phyloP scores from a whole-genome alignment of 2,888 invertebrate species.

The Chaitophorus viminalis region DNA sequence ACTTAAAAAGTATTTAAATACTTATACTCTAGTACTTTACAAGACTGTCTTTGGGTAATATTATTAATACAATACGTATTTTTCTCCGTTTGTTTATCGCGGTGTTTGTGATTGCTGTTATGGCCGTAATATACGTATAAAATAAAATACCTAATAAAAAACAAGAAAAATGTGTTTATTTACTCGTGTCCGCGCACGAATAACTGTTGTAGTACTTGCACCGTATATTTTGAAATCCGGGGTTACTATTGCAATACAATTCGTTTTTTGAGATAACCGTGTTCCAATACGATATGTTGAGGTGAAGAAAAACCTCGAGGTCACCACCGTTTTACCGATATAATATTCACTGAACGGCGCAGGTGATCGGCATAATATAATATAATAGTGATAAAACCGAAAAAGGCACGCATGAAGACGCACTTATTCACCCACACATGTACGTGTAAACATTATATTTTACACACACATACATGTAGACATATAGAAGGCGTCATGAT shows the following conservation, averaged over 20 bases:
- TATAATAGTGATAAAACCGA: not conserved
- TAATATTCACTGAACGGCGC: conserved; percentile 21
- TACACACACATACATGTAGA: not conserved
- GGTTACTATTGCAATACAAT: not conserved
- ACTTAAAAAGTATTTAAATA: too few species aligned
- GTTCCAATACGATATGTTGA: not conserved
- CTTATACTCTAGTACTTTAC: too few species aligned
- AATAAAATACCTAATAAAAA: not conserved
- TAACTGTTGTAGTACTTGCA: not conserved
- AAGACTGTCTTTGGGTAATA: not conserved
- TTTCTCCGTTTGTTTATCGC: not conserved
- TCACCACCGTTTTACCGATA: not conserved
- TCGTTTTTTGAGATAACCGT: not conserved
- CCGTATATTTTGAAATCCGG: not conserved
- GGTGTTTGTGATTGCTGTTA: not conserved
- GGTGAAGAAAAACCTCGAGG: not conserved
- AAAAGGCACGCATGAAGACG: not conserved
- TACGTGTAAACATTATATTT: not conserved
- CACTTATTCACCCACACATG: not conserved
- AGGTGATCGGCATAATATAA: not conserved
- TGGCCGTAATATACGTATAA: not conserved
- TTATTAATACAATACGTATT: not conserved
- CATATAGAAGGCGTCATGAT: not conserved
- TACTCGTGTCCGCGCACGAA: not conserved
- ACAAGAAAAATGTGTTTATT: not conserved